Percentiles rank a stretch among this genome's conserved stretches.
These are phyloP conservation scores for Nasonia longicornis DNA, from an alignment of 1,140 invertebrate genomes.

Conservation along the genomic window DNA sequence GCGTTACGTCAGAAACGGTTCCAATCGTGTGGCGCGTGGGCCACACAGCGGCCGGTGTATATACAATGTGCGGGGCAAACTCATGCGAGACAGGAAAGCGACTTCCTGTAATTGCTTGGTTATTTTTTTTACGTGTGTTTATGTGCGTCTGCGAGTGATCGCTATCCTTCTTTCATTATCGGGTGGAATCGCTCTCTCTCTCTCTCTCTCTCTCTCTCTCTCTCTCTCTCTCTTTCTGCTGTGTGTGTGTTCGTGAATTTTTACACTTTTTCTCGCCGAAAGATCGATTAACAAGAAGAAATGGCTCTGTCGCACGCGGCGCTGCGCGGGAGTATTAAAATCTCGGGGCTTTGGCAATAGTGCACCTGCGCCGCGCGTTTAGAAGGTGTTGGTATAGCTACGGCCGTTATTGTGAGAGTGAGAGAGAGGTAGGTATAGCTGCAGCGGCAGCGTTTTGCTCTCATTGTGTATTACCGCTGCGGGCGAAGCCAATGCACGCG, in stretches of 20 bases:
- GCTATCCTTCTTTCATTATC: slow-evolving; percentile 7
- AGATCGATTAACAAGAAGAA: too few relatives aligned
- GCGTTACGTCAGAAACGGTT: not conserved
- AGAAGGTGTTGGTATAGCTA: too few relatives aligned
- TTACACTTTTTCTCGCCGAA: not conserved
- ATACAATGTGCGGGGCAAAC: not conserved
- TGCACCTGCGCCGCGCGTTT: too few relatives aligned
- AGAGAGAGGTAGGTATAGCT: too few relatives aligned
- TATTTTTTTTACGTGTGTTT: not conserved
- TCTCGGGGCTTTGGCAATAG: too few relatives aligned
- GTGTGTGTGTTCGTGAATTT: not conserved
- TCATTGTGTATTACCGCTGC: slow-evolving; percentile 2
- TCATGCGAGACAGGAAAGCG: slow-evolving; percentile 1
- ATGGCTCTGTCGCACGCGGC: too few relatives aligned
- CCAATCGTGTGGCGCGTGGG: not conserved
- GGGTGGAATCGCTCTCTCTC: not conserved
- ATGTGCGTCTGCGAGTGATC: not conserved
- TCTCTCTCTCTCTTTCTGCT: too few relatives aligned
- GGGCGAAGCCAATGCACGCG: slow-evolving; percentile 7
- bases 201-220: too few relatives aligned
- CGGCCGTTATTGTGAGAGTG: too few relatives aligned
- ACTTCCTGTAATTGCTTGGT: slow-evolving; percentile 1
- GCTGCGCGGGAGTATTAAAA: too few relatives aligned
- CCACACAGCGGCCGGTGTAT: not conserved
- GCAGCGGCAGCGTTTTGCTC: too few relatives aligned